Evolutionary conservation across 2,888 invertebrate species (phyloP), one percentile per base, ranked within the genome.

Genomic region (Andrena camellia): DNA sequence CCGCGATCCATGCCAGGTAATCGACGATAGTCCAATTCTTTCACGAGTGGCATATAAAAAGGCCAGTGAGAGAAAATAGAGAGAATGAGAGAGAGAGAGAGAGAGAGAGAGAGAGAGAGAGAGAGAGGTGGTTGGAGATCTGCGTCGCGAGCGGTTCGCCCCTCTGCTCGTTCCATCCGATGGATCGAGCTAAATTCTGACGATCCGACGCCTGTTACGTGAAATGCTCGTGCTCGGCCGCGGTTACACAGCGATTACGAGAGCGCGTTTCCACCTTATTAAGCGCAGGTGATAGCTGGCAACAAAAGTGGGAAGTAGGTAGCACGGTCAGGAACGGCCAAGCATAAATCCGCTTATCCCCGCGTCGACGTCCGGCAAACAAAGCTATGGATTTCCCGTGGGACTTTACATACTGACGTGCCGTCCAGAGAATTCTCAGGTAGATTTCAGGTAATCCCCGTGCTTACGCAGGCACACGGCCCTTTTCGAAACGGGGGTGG

Each of bases 341-440:
- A 86, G 87, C 86, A 87, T 81, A 92, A 92, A 93, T 93, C 93
- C 91, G 92, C 92, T 93, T 93, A 93, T 91, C 90, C 91, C 84
- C 78, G 70, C 70, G 83, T 64, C 78, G 87, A 85, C 86, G 89
- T 88, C 86, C 88, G 57, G 84, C 88, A 87, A 89, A 91, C 90
- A 91, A 90, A 90, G 88, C 90, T 90, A 90, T 84, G 90, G 90
- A 90, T 90, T 90, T 92, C 90, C 90, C 90, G 87, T 89, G 89
- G 90, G 91, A 91, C 89, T 92, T 88, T 85, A 86, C 85, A 88
- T 88, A 89, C 88, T 87, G 89, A 88, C 87, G 90, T 88, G 87
- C 85, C 85, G 85, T 80, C 83, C 84, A 80, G 84, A 83, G 87
- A 88, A 89, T 88, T 89, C 91, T 88, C 92, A 92, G 92, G 92